Conservation (phyloP, 64 coral and sea anemone genomes). For the Stichodactyla helianthus region DNA sequence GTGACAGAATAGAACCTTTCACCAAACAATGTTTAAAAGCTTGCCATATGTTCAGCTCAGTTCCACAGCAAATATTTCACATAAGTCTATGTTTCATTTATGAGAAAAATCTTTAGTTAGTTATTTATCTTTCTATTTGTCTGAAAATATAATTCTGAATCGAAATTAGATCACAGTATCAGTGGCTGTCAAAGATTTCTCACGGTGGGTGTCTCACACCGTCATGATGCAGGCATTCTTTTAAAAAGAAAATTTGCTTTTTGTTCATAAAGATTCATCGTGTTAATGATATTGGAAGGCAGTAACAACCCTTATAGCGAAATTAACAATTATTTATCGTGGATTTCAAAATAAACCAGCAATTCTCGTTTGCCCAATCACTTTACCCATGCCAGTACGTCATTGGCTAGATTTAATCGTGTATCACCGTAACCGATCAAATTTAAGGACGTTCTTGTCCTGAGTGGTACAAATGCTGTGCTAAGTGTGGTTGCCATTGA, state of each 20-base stretch:
- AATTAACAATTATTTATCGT: background rate
- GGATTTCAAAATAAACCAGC: background rate
- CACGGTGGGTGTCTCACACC: background rate
- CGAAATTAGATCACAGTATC: background rate
- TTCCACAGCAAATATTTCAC: background rate
- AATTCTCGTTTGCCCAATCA: background rate
- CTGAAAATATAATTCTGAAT: background rate
- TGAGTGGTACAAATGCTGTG: background rate
- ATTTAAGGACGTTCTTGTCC: background rate
- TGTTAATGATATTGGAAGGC: background rate
- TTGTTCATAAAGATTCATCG: background rate
- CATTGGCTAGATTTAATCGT: background rate
- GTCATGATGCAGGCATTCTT: background rate
- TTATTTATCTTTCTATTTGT: background rate
- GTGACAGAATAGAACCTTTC: too few relatives aligned
- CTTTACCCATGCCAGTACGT: background rate
- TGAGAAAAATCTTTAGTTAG: background rate
- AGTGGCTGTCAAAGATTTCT: background rate
- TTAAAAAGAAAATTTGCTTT: background rate
- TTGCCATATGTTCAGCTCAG: too few relatives aligned
- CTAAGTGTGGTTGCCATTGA: background rate
- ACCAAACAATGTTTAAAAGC: too few relatives aligned
- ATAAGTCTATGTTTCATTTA: background rate
- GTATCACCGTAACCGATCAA: background rate
- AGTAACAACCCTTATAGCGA: background rate